These are phyloP conservation scores for Mesochorus sp. DNA, from an alignment of 2,888 invertebrate genomes.

Conservation along the genomic window DNA sequence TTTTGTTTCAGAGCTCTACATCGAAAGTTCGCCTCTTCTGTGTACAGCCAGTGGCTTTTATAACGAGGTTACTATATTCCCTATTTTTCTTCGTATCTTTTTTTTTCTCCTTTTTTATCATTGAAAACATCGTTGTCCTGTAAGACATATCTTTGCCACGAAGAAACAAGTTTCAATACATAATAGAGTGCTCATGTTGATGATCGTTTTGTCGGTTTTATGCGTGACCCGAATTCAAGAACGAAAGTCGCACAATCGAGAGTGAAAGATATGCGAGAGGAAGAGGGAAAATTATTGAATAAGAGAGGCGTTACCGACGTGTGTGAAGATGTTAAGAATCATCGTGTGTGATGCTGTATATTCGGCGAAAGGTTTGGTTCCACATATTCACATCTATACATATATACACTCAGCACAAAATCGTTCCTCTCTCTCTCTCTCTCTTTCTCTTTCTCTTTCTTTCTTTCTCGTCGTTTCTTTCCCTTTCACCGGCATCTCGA, in stretches of 20 bases:
- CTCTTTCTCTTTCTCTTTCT: neutral
- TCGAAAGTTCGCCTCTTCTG: conserved; percentile 16
- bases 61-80: neutral
- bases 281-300: conserved; percentile 6
- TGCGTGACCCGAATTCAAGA: conserved; percentile 12
- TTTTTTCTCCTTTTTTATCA: neutral
- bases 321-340: conserved; percentile 23
- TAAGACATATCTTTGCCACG: too few species aligned
- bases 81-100: neutral
- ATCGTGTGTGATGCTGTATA: conserved; percentile 10
- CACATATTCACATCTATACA: neutral
- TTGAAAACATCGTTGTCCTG: neutral
- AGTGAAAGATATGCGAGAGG: conserved; percentile 35
- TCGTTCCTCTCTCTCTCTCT: conserved; percentile 69
- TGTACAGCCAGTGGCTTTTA: neutral
- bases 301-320: conserved; percentile 8
- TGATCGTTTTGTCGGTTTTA: neutral
- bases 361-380: neutral
- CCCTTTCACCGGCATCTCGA: conserved; percentile 80
- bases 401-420: conserved; percentile 31
- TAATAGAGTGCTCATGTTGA: neutral
- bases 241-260: conserved; percentile 53
- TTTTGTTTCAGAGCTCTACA: conserved; percentile 15
- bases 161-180: conserved; percentile 23
- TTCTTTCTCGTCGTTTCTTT: conserved; percentile 63